Conservation (phyloP, 2,113 vertebrate genomes). For the Podocnemis expansa region DNA sequence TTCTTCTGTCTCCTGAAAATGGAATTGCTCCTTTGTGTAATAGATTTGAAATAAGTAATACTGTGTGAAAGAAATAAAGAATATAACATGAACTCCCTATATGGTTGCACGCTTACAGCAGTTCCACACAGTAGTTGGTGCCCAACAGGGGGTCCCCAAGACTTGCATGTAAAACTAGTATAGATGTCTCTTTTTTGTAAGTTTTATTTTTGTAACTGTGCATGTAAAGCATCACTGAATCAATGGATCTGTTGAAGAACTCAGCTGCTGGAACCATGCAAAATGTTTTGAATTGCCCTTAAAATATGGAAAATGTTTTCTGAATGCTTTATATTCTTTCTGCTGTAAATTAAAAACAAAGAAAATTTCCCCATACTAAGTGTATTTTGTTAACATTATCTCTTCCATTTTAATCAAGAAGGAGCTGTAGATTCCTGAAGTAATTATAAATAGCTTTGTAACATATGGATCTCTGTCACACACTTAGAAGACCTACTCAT, state of each 20-base stretch:
- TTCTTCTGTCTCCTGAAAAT: conserved; percentile 81
- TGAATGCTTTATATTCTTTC: conserved; percentile 99
- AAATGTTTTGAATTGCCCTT: conserved; percentile 99
- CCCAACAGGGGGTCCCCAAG: conserved; percentile 90
- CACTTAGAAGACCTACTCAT: rapidly evolving
- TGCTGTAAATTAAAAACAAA: conserved; percentile 99
- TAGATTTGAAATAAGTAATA: conserved; percentile 81
- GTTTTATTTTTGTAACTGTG: conserved; percentile 99
- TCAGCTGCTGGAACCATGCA: conserved; percentile 99
- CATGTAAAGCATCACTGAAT: conserved; percentile 99
- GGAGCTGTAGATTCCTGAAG: neutral
- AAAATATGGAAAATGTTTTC: conserved; percentile 99
- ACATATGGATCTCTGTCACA: neutral
- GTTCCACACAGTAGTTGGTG: conserved; percentile 87
- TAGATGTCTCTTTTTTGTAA: conserved; percentile 97
- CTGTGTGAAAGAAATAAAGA: conserved; percentile 86
- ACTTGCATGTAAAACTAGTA: conserved; percentile 99
- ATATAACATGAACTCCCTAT: conserved; percentile 85
- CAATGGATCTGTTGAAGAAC: conserved; percentile 99
- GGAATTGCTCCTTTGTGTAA: conserved; percentile 82
- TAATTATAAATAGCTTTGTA: neutral
- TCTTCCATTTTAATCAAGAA: neutral
- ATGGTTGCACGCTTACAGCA: conserved; percentile 86
- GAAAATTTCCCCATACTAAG: conserved; percentile 88
- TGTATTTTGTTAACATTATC: conserved; percentile 34